A percentile compares a stretch with the other conserved stretches of the same genome.
phyloP scores from a whole-genome alignment of 2,888 invertebrate genomes.

The Epinotia brunnichana region DNA sequence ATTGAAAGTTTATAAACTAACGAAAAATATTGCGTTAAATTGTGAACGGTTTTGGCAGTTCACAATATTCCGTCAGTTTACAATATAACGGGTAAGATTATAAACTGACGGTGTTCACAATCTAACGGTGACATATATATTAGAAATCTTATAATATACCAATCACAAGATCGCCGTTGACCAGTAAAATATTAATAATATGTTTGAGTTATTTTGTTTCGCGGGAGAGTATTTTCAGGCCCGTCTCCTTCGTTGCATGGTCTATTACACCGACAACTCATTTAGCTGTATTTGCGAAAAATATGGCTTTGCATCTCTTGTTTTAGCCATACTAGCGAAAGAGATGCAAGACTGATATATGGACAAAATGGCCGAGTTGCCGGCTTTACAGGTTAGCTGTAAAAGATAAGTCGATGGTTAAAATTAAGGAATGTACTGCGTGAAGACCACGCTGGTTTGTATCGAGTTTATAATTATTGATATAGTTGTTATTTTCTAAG shows the following conservation, averaged over 20 bases:
- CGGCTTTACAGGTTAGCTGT: conserved; percentile 1
- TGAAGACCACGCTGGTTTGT: not conserved
- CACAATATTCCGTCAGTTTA: no score
- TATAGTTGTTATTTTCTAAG: no score
- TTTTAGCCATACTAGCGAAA: not conserved
- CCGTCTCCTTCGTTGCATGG: conserved; percentile 4
- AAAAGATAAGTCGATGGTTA: conserved; percentile 20
- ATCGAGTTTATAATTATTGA: conserved; percentile 1
- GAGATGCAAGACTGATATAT: not conserved
- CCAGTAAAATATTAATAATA: not conserved
- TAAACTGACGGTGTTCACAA: no score
- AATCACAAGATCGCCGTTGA: not conserved
- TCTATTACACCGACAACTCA: not conserved
- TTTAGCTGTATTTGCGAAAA: not conserved
- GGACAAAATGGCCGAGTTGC: not conserved
- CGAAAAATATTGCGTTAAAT: no score
- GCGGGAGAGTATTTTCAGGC: not conserved
- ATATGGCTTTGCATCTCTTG: not conserved
- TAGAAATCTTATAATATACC: conserved; percentile 20
- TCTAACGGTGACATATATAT: no score
- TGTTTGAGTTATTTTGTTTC: no score
- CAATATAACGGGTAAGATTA: no score
- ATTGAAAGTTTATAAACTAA: no score
- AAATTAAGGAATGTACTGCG: conserved; percentile 21
- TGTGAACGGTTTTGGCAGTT: no score